Evolutionary conservation across 2,888 invertebrate species (phyloP).

Genomic region (Rhamphomyia laevipes): DNA sequence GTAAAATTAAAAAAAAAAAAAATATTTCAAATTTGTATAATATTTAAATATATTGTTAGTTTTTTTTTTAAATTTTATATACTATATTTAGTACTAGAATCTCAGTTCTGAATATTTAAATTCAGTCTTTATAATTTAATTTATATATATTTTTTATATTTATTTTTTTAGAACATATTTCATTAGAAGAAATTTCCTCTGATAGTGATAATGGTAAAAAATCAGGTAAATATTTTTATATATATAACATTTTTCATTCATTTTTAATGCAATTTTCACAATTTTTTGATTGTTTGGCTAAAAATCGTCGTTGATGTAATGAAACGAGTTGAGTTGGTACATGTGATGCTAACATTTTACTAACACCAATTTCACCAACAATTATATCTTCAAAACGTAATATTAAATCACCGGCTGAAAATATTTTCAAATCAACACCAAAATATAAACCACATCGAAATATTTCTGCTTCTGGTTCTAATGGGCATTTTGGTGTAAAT

Average conservation of each 20-base stretch:
- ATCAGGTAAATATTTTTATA: background rate
- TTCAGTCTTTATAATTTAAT: background rate
- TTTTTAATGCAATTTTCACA: too few relatives aligned
- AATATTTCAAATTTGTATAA: background rate
- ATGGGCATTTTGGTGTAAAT: slow-evolving; percentile 10
- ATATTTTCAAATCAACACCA: slow-evolving; percentile 16
- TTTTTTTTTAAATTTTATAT: background rate
- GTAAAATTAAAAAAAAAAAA: slow-evolving; percentile 15
- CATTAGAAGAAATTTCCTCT: slow-evolving; percentile 48
- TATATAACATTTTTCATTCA: too few relatives aligned
- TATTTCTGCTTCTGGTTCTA: slow-evolving; percentile 14
- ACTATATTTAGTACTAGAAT: background rate
- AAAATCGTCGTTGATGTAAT: too few relatives aligned
- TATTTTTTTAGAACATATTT: slow-evolving; percentile 42
- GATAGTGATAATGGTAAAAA: slow-evolving; percentile 29
- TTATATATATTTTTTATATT: background rate
- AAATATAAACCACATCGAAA: slow-evolving; percentile 29
- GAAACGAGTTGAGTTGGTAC: background rate
- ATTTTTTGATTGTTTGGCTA: background rate
- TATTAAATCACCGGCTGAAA: slow-evolving; percentile 22
- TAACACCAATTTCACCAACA: background rate
- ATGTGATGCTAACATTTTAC: background rate
- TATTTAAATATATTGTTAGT: background rate
- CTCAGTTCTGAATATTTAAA: too few relatives aligned
- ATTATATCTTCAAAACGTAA: background rate